Evolutionary conservation across 1,140 invertebrate species (phyloP).

Genomic region (Cydia pomonella): DNA sequence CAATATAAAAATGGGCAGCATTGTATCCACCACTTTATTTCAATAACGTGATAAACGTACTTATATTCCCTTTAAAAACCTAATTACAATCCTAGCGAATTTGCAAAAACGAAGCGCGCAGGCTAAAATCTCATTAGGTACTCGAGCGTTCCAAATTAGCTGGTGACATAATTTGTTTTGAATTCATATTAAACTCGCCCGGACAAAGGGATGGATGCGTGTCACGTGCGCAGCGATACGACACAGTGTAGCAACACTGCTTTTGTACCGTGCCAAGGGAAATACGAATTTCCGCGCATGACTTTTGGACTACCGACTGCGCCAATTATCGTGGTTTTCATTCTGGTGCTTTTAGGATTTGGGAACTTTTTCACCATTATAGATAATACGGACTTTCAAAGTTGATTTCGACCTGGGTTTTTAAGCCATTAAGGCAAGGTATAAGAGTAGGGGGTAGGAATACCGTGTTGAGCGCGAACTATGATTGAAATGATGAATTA

Average conservation of each 20-base stretch:
- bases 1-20: no score
- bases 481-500: background rate
- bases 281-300: background rate
- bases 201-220: conserved; percentile 23
- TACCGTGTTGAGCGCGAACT: background rate
- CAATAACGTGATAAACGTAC: background rate
- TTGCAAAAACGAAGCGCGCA: background rate
- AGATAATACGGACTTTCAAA: background rate
- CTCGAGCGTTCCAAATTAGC: conserved; percentile 16
- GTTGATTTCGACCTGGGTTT: background rate
- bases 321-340: background rate
- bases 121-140: conserved; percentile 8
- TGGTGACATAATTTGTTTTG: conserved; percentile 32
- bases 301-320: background rate
- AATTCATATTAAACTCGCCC: conserved; percentile 22
- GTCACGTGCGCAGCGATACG: conserved; percentile 17
- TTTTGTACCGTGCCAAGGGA: background rate
- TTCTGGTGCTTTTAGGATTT: background rate
- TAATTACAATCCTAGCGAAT: background rate
- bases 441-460: background rate
- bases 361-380: background rate
- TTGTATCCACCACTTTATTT: background rate
- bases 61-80: background rate
- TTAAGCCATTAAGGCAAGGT: background rate
- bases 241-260: background rate